Evolutionary conservation across 1,140 invertebrate species (phyloP).

Genomic region (Aphelenchoides fujianensis): DNA sequence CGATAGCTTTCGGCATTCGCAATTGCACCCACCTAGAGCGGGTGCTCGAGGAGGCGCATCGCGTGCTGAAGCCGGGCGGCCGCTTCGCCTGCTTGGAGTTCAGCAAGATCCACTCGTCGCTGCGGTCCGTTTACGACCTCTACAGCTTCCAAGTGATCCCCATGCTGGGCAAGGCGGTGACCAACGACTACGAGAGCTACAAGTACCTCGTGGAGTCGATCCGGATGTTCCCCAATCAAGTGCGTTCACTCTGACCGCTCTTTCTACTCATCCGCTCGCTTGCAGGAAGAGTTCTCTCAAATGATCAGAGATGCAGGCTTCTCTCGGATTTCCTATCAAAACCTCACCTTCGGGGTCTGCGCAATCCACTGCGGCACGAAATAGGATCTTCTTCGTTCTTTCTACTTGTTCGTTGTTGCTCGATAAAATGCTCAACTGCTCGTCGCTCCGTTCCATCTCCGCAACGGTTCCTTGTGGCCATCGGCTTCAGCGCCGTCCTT

Average conservation of each 20-base stretch:
- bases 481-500: too few relatives aligned
- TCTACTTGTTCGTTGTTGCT: neutral
- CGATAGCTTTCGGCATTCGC: constrained; percentile 95
- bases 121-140: constrained; percentile 80
- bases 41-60: constrained; percentile 79
- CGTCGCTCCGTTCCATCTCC: too few relatives aligned
- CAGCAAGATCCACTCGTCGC: constrained; percentile 76
- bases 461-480: too few relatives aligned
- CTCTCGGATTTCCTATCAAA: constrained; percentile 64
- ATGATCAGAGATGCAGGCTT: constrained; percentile 65
- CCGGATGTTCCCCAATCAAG: constrained; percentile 87
- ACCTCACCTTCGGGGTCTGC: constrained; percentile 66
- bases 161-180: constrained; percentile 85
- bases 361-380: constrained; percentile 67
- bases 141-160: constrained; percentile 98
- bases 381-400: constrained; percentile 20
- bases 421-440: neutral
- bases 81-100: constrained; percentile 93
- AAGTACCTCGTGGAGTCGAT: constrained; percentile 98
- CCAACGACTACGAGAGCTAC: constrained; percentile 93
- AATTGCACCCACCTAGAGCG: constrained; percentile 91
- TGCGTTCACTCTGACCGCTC: constrained; percentile 61
- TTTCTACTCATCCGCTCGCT: constrained; percentile 28
- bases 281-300: constrained; percentile 64
- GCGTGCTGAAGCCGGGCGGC: constrained; percentile 87